Conservation (phyloP, 2,113 vertebrate species). For the Trinectes maculatus region DNA sequence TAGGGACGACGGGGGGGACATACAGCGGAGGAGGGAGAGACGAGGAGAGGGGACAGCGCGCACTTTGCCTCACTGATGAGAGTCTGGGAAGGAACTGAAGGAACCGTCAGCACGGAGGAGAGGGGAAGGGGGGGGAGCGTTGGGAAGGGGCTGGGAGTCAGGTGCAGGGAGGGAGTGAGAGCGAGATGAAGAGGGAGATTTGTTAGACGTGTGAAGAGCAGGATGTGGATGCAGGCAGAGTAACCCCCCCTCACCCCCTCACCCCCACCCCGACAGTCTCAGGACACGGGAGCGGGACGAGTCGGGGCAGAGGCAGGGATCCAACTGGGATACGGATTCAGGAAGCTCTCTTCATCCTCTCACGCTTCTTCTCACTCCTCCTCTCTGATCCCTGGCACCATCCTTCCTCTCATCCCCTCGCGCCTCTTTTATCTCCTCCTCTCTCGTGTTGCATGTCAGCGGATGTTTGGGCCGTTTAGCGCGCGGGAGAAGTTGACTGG, state of each 20-base stretch:
- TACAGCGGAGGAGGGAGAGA: conserved; percentile 39
- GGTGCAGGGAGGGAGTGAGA: conserved; percentile 41
- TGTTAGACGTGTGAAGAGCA: conserved; percentile 34
- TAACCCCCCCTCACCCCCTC: no score
- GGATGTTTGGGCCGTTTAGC: conserved; percentile 21
- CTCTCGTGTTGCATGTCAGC: conserved; percentile 61
- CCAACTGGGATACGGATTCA: conserved; percentile 38
- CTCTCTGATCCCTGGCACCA: conserved; percentile 22
- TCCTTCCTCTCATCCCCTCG: conserved; percentile 9
- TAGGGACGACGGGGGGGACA: conserved; percentile 10
- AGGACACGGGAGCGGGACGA: conserved; percentile 54
- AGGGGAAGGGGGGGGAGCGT: conserved; percentile 41
- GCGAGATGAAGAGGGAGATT: conserved; percentile 45
- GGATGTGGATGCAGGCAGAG: conserved; percentile 14
- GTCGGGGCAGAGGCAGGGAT: conserved; percentile 49
- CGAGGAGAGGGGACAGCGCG: conserved; percentile 55
- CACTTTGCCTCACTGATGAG: conserved; percentile 68
- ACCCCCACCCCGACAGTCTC: no score
- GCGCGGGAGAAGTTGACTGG: conserved; percentile 55
- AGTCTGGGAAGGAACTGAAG: conserved; percentile 59
- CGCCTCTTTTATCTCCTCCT: neutral
- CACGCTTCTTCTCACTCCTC: conserved; percentile 27
- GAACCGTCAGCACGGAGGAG: conserved; percentile 48
- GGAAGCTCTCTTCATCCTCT: conserved; percentile 42
- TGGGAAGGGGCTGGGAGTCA: conserved; percentile 34